Base-by-base conservation (phyloP, 2,113 vertebrate genomes). In the Mirounga angustirostris region DNA sequence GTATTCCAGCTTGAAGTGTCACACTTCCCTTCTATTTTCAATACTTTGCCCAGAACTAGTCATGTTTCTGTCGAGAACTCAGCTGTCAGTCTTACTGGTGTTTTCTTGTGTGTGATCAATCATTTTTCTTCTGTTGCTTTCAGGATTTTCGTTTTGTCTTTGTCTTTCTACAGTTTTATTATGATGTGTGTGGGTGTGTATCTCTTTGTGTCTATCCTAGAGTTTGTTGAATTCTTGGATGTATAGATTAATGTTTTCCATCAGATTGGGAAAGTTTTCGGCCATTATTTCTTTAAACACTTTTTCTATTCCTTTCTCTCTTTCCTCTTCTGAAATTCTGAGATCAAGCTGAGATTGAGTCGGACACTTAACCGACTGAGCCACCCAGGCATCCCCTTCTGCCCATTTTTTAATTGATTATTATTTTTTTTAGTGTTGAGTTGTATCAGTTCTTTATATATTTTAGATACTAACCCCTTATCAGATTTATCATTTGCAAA, bases 41-140 rank as follows among this genome's bases (percentile, higher is more conserved):
- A 1, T 65, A n/a, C 54, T 91, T 95, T 89, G 50, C n/a, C 21
- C 50, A 52, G 58, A 80, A 43, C 46, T 74, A 52, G 30, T 80
- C 84, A 19, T 81, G 40, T 43, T 43, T 43, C 73, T 97, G 54
- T 79, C 16, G 59, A 78, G 28, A 73, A 59, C 46, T 30, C 46
- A 93, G 33, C 36, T 67, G 15, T 71, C 43, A 54, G 3, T 54
- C 56, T 83, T 46, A 52, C 40, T 76, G 18, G 22, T 67, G 28
- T 95, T 88, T n/a, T 15, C 22, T 50, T 50, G 36, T 58, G 40
- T 86, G 19, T 83, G 54, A 11, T 40, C 14, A 78, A 28, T 76
- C 18, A 86, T 65, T 91, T 91, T 94, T 69, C 50, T 87, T 59
- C 46, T 85, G 15, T 50, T 63, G 63, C 19, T 56, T 92, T 89